Base-by-base conservation (phyloP, 2,888 invertebrate species). In the Mamestra brassicae region DNA sequence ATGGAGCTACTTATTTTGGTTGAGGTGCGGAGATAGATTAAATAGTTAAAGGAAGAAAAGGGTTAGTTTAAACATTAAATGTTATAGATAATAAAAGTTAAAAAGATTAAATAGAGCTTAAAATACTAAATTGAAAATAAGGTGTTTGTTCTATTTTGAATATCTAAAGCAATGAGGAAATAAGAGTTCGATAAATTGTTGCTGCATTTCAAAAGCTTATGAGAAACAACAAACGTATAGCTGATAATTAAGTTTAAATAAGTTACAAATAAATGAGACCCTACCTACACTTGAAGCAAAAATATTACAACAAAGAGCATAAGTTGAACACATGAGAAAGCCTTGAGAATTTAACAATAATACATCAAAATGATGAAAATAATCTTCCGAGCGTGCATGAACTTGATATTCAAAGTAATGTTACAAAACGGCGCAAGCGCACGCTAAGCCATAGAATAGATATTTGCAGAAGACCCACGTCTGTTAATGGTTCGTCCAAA, bases 351-450 rank as follows among this genome's bases (percentile, higher is more conserved):
- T 54, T 4, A 68, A 72, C 66, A 78, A 77, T 63, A 66, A 85
- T 82, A 55, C 57, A 83, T 85, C 65, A 85, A 82, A 77, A 77
- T 62, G 60, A 74, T 73, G 11, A 76, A 72, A 74, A 70, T 83
- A 77, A 78, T 86, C 70, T 69, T 57, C 64, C 64, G 42, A 73
- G 76, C 77, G 77, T 66, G 84, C 87, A 77, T 90, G 87, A 88
- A 90, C 90, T 90, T 90, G 90, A 87, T 90, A 90, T 90, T 90
- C 86, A 84, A 67, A 76, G 26, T 66, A 38, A 36, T 55, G 78
- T 89, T 88, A 85, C 83, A 75, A 87, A 79, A 80, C 62, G 5
- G 11, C 36, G 69, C 66, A 66, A 57, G 66, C 65, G 71, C 66
- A 63, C 42, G 66, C 47, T 34, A 72, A 47, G 15, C 11, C 34